These are phyloP conservation scores for Drosophila paranaensis DNA, from an alignment of 2,888 invertebrate genomes.

Conservation along the genomic window DNA sequence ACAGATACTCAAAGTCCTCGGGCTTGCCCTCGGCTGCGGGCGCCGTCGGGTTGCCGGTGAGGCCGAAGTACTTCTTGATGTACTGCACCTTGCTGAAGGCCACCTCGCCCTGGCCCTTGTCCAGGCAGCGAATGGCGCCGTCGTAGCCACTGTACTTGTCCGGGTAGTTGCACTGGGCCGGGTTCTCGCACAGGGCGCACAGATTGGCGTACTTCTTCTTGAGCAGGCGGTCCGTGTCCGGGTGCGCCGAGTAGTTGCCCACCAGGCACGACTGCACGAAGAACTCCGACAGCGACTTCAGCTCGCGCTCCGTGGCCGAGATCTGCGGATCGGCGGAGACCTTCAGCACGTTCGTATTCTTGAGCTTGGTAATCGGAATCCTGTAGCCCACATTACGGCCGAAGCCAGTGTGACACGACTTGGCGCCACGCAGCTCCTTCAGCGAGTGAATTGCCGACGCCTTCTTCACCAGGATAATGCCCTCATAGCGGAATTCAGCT, in stretches of 20 bases:
- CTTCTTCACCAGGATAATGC: constrained; percentile 92
- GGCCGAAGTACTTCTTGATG: constrained; percentile 91
- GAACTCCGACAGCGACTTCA: constrained; percentile 91
- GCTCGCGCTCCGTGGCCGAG: constrained; percentile 89
- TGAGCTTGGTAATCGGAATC: constrained; percentile 91
- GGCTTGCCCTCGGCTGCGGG: constrained; percentile 87
- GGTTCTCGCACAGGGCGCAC: constrained; percentile 91
- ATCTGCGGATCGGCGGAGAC: constrained; percentile 82
- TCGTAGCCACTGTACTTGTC: constrained; percentile 94
- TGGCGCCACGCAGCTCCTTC: constrained; percentile 90
- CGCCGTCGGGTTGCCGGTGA: constrained; percentile 86
- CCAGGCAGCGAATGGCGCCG: constrained; percentile 93
- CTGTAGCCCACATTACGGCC: constrained; percentile 96
- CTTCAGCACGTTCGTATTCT: constrained; percentile 87
- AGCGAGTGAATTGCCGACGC: constrained; percentile 89
- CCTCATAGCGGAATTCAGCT: constrained; percentile 93
- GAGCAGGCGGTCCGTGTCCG: constrained; percentile 88
- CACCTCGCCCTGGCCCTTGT: constrained; percentile 92
- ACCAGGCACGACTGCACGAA: constrained; percentile 94
- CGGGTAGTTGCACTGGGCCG: constrained; percentile 91
- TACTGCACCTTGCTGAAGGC: constrained; percentile 94
- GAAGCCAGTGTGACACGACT: constrained; percentile 94
- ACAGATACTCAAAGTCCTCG: constrained; percentile 90
- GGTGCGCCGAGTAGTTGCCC: constrained; percentile 92
- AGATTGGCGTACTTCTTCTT: constrained; percentile 91